Evolutionary conservation across 1,140 invertebrate genomes (phyloP).

Genomic region (Meloidogyne floridensis): DNA sequence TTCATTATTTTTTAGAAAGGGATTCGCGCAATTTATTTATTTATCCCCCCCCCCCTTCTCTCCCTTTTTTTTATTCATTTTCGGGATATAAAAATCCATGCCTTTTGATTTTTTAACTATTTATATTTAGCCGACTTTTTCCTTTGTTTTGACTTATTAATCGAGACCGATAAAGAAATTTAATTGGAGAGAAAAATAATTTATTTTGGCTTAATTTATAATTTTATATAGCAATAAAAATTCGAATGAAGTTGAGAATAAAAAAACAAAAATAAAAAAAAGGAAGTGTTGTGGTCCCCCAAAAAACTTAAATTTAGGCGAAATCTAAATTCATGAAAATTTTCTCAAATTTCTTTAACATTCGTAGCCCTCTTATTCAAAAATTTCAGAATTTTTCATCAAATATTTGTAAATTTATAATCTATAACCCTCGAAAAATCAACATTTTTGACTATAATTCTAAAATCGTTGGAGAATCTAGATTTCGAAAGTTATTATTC

Average conservation of each 20-base stretch:
- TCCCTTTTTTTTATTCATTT: neutral
- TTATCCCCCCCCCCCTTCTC: neutral
- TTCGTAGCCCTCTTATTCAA: too few species aligned
- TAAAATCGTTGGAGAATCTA: too few species aligned
- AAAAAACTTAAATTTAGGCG: too few species aligned
- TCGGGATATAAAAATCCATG: neutral
- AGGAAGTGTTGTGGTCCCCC: too few species aligned
- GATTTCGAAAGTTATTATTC: too few species aligned
- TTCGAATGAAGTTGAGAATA: neutral
- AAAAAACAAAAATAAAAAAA: neutral
- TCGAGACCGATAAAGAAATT: neutral
- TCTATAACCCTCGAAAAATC: too few species aligned
- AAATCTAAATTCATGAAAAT: too few species aligned
- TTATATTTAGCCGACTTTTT: neutral
- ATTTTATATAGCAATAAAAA: neutral
- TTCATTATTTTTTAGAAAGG: neutral
- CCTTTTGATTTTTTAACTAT: neutral
- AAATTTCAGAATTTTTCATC: too few species aligned
- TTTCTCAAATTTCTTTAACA: too few species aligned
- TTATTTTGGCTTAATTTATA: neutral
- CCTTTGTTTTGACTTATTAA: neutral
- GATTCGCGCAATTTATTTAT: neutral
- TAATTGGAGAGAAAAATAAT: neutral
- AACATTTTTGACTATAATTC: too few species aligned
- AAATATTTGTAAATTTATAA: too few species aligned